A percentile compares a stretch with the other conserved stretches of the same genome.
These are phyloP conservation scores for Salvelinus sp. DNA, from an alignment of 2,113 vertebrate genomes.

Conservation along the genomic window DNA sequence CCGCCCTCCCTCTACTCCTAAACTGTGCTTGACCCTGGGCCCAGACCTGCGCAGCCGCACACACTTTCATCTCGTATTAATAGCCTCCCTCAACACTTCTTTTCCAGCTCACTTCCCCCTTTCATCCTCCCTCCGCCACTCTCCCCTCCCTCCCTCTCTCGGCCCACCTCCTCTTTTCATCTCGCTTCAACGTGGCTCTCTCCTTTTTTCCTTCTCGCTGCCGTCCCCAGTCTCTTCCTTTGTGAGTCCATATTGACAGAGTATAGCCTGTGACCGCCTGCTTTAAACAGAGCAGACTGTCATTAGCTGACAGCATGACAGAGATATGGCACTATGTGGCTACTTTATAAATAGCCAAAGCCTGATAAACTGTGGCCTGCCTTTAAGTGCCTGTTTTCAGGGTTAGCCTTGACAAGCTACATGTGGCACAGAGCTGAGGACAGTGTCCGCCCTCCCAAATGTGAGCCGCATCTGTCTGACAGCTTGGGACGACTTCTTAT, in stretches of 20 bases:
- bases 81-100: conserved; percentile 31
- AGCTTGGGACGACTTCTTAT: too few species aligned
- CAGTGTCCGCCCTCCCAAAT: not conserved
- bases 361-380: conserved; percentile 31
- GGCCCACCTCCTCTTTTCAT: not conserved
- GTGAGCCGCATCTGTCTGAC: too few species aligned
- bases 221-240: not conserved
- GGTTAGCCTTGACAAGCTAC: not conserved
- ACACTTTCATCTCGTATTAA: conserved; percentile 33
- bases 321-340: conserved; percentile 34
- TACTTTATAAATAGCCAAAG: conserved; percentile 36
- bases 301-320: conserved; percentile 29
- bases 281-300: conserved; percentile 11
- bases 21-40: conserved; percentile 40
- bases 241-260: not conserved
- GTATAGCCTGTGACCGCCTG: not conserved
- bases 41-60: conserved; percentile 13
- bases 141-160: not conserved
- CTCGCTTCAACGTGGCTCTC: not conserved
- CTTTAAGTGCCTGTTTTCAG: not conserved
- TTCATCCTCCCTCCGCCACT: conserved; percentile 33
- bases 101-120: conserved; percentile 29
- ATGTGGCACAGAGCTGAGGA: not conserved
- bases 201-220: conserved; percentile 2
- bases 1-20: conserved; percentile 19